These are phyloP conservation scores for Theonella swinhoei DNA, from an alignment of 37 sponge, comb jelly and placozoan species.

Conservation along the genomic window DNA sequence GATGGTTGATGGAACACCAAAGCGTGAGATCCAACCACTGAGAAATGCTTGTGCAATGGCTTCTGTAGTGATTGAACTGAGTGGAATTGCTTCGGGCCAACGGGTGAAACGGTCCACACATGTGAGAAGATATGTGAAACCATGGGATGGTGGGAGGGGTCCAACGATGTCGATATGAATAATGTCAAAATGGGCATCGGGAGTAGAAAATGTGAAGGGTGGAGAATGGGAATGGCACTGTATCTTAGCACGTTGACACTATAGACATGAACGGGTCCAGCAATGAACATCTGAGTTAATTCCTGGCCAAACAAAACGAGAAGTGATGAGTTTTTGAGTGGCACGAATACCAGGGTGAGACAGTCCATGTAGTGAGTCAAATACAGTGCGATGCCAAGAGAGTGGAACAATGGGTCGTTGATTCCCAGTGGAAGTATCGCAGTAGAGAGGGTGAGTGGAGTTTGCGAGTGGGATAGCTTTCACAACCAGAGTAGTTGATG, in stretches of 20 bases:
- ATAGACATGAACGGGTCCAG: slow-evolving; percentile 63
- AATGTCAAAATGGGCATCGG: slow-evolving; percentile 52
- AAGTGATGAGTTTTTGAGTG: slow-evolving; percentile 57
- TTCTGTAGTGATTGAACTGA: slow-evolving; percentile 61
- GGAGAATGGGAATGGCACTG: slow-evolving; percentile 42
- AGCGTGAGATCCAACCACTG: no score
- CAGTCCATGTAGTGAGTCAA: slow-evolving; percentile 55
- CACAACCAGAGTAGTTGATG: slow-evolving; percentile 15
- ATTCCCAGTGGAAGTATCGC: slow-evolving; percentile 64
- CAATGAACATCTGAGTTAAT: no score
- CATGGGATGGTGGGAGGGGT: slow-evolving; percentile 62
- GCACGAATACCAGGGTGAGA: slow-evolving; percentile 72
- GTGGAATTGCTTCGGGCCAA: slow-evolving; percentile 64
- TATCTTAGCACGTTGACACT: slow-evolving; percentile 56
- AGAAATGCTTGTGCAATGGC: slow-evolving; percentile 54
- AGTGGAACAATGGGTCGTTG: slow-evolving; percentile 57
- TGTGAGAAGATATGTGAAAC: slow-evolving; percentile 58
- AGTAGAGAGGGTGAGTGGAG: slow-evolving; percentile 25
- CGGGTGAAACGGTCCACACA: slow-evolving; percentile 58
- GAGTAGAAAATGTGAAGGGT: slow-evolving; percentile 37
- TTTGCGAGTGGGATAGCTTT: slow-evolving; percentile 23
- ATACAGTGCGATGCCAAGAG: slow-evolving; percentile 41
- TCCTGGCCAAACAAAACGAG: slow-evolving; percentile 74
- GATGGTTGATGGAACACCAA: no score
- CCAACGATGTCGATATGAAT: slow-evolving; percentile 73